Base-by-base conservation (phyloP, 1,140 invertebrate genomes). In the Tetramorium parvispinum region DNA sequence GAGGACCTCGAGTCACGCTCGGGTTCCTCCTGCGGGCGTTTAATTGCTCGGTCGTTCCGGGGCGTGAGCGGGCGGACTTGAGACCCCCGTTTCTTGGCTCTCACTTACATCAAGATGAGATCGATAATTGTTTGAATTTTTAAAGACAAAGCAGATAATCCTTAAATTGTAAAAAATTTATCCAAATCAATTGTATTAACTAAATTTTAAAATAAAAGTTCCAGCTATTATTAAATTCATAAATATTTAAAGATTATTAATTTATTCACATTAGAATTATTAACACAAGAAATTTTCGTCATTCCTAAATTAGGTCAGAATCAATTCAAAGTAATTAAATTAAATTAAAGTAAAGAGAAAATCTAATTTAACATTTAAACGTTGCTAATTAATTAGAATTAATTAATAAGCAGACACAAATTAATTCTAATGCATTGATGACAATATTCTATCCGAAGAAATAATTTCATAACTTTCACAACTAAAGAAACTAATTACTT, bases 11-110 rank as follows among this genome's bases (percentile, higher is more conserved):
- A 90, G 89, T 90, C 86, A 90, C 89, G 89, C 88, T 88, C 81
- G 86, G 89, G 68, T 90, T 90, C 88, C 59, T 55, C 6, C 83
- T 63, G 82, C 81, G 81, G 68, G 63, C 86, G 71, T 92, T 85
- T 92, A 92, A 92, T 92, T 92, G 87, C 89, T 68, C 66, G 73
- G 68, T 85, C 91, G 83, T 92, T 91, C 89, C 88, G 85, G 65
- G 83, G 37, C 55, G 46, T 86, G 81, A 85, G 89, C 65, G 57
- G 71, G 40, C 6, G 63, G 49, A 53, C 46, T 66, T 66, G 27
- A 8, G 13, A 4, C 3, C 13, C 32, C 5, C 10, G 46, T 46
- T n/a, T 43, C 18, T 78, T 11, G 3, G 18, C 32, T 55, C 46
- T 79, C 43, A 18, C 11, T n/a, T 10, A 21, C 10, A 27, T 24